These are phyloP conservation scores for Peribatodes rhomboidaria DNA, from an alignment of 2,888 invertebrate genomes.

Conservation along the genomic window DNA sequence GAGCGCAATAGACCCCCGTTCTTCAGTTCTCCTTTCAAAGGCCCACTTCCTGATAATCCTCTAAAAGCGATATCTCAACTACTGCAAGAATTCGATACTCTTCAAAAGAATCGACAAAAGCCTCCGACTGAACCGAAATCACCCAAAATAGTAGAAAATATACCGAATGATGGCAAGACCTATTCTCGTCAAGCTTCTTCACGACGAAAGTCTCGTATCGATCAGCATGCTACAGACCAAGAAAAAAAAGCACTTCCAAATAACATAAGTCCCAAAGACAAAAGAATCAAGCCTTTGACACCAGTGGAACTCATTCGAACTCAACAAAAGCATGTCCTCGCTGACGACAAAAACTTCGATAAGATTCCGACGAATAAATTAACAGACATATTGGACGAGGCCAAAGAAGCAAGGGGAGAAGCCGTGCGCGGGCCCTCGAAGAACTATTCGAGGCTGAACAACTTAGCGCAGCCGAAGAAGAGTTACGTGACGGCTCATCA, in stretches of 20 bases:
- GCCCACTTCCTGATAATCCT: constrained; percentile 62
- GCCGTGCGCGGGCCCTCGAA: constrained; percentile 78
- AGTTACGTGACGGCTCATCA: constrained; percentile 70
- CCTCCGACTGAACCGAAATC: constrained; percentile 54
- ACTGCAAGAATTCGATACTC: constrained; percentile 73
- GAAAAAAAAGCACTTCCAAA: constrained; percentile 42
- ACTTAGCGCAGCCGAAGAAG: constrained; percentile 76
- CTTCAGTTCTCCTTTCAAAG: constrained; percentile 49
- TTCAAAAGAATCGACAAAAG: constrained; percentile 67
- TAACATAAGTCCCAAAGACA: constrained; percentile 44
- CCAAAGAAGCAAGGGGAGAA: constrained; percentile 78
- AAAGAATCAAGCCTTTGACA: constrained; percentile 43
- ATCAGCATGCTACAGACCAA: constrained; percentile 55
- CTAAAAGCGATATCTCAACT: constrained; percentile 77
- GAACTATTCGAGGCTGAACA: constrained; percentile 66
- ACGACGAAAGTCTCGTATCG: constrained; percentile 59
- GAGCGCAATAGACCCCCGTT: constrained; percentile 52
- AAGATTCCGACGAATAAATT: constrained; percentile 62
- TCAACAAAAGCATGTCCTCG: constrained; percentile 43
- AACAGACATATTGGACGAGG: constrained; percentile 74
- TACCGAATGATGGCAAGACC: constrained; percentile 51
- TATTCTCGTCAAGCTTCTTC: constrained; percentile 49
- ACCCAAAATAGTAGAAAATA: constrained; percentile 57
- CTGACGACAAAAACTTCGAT: constrained; percentile 56
- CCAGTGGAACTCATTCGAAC: constrained; percentile 35